Evolutionary conservation across 2,888 invertebrate species (phyloP), one percentile per base, ranked within the genome.

Genomic region (Amblyjoppa proteus): DNA sequence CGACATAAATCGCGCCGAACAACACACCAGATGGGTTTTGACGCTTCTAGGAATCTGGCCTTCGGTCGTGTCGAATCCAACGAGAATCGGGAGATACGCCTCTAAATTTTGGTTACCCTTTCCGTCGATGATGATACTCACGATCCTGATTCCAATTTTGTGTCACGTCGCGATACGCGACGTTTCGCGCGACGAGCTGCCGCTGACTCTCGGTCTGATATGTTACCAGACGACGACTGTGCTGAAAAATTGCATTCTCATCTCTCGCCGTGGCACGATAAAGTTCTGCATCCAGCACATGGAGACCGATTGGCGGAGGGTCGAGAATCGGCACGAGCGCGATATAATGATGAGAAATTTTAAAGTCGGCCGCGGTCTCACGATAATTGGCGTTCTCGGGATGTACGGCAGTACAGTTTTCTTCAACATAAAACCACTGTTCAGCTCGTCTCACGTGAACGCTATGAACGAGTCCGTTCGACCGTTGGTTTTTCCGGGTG

Each of bases 271-370:
- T 2, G 49, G 77, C 13, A 45, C 56, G 4, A 85, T 88, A 5
- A 80, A 61, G 56, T 20, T 66, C 34, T 90, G 90, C 66, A 61
- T 89, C 0, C 20, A 84, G 1, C 86, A 87, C 69, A 79, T 91
- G 5, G 61, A 85, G 25, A 75, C 7, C 2, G 91, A 91, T 56
- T 91, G 91, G 91, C 49, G 68, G 5, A 81, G n/a, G 0, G 86
- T 88, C 38, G 20, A 61, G 4, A 49, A 11, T 74, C 6, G 7
- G 0, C 49, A 70, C 25, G 83, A 83, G 20, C 74, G 70, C 6
- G 38, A 64, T 2, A 75, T 83, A 2, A 68, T 74, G 75, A 3
- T 74, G 3, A 58, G 25, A 3, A 58, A 69, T 38, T 20, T 51
- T 3, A 58, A 58, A 1, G 20, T 80, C 4, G 69, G 68, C 3